Percentiles rank a stretch among this genome's conserved stretches.
phyloP scores from a whole-genome alignment of 2,797 vertebrate species.

The Semotilus atromaculatus region DNA sequence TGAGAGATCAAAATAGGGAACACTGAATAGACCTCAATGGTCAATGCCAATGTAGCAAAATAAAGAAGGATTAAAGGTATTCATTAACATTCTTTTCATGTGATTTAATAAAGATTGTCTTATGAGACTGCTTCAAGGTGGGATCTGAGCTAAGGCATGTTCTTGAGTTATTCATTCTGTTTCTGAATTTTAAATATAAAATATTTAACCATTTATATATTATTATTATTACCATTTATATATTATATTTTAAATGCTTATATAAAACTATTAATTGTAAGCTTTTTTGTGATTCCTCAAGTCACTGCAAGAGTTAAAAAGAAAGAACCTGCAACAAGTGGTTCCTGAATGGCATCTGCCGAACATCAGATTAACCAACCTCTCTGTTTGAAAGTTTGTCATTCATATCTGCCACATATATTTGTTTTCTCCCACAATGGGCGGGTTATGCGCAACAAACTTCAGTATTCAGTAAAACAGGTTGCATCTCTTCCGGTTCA shows the following conservation, averaged over 20 bases:
- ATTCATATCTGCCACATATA: slow-evolving; percentile 34
- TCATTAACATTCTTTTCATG: neutral
- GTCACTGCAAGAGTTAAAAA: slow-evolving; percentile 21
- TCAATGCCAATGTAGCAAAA: neutral
- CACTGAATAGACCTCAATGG: neutral
- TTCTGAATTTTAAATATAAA: slow-evolving; percentile 37
- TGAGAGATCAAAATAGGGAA: neutral
- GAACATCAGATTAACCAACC: slow-evolving; percentile 56
- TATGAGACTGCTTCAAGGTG: neutral
- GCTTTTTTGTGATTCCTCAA: slow-evolving; percentile 37
- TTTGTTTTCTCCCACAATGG: slow-evolving; percentile 26
- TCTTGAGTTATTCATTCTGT: neutral
- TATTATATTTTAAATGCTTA: neutral
- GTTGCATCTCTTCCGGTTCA: neutral
- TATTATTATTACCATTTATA: neutral
- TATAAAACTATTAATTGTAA: slow-evolving; percentile 34
- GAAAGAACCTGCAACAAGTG: slow-evolving; percentile 38
- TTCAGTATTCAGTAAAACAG: neutral
- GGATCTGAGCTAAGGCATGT: neutral
- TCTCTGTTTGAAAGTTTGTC: slow-evolving; percentile 44
- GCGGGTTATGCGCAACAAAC: neutral
- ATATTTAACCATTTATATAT: slow-evolving; percentile 32
- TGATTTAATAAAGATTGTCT: neutral
- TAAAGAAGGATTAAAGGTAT: neutral
- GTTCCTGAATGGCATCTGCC: slow-evolving; percentile 51